phyloP scores from a whole-genome alignment of 92 coral and sea anemone genomes.

The Desmophyllum pertusum region DNA sequence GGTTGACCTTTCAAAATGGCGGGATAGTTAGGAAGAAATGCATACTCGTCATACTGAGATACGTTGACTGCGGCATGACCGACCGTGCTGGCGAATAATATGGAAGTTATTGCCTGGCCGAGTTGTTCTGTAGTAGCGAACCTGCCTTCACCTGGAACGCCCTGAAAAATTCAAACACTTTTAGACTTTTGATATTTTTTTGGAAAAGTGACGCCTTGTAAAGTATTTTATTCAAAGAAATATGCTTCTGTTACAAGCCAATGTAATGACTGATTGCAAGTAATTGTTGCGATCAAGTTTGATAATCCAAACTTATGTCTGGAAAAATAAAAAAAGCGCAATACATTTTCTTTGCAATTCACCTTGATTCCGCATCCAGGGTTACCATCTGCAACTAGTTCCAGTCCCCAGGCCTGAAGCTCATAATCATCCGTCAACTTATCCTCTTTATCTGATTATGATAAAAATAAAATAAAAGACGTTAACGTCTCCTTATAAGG shows the following conservation, averaged over 20 bases:
- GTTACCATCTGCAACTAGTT: constrained; percentile 74
- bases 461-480: background rate
- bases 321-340: too few relatives aligned
- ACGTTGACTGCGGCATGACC: constrained; percentile 90
- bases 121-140: constrained; percentile 72
- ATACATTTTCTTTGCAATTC: background rate
- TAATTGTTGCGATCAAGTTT: too few relatives aligned
- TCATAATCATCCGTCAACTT: constrained; percentile 74
- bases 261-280: background rate
- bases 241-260: background rate
- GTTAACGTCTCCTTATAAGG: background rate
- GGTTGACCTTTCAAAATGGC: constrained; percentile 84
- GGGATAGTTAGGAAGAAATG: constrained; percentile 94
- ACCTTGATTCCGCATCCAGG: constrained; percentile 97
- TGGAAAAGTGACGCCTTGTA: background rate
- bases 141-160: constrained; percentile 88
- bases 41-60: constrained; percentile 95
- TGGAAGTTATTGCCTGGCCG: constrained; percentile 73
- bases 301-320: too few relatives aligned
- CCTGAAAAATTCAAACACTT: constrained; percentile 58
- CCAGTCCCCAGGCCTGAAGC: constrained; percentile 85
- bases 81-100: constrained; percentile 86
- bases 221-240: too few relatives aligned
- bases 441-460: constrained; percentile 59
- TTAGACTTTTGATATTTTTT: too few relatives aligned